Percentiles rank a stretch among this genome's conserved stretches.
Conservation (phyloP, 2,113 vertebrate genomes). For the Myiopsitta monachus region DNA sequence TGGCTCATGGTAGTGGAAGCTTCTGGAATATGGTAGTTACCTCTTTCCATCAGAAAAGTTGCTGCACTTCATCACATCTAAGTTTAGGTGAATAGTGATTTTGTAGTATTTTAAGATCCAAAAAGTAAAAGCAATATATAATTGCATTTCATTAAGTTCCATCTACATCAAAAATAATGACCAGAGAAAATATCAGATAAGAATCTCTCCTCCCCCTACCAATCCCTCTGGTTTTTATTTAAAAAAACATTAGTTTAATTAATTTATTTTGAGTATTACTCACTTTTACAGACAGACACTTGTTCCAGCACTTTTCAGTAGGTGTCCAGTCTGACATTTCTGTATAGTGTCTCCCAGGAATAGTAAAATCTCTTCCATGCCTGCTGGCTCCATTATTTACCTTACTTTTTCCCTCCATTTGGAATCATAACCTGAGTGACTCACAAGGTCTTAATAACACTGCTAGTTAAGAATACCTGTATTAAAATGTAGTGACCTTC, state of each 20-base stretch:
- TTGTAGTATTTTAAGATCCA: neutral
- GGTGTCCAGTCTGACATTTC: neutral
- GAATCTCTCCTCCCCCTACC: neutral
- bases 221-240: neutral
- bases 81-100: neutral
- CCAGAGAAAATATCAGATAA: neutral
- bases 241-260: neutral
- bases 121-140: neutral
- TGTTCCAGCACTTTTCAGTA: neutral
- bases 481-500: neutral
- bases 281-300: neutral
- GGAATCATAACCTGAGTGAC: slow-evolving; percentile 2
- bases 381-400: slow-evolving; percentile 15
- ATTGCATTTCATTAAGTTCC: neutral
- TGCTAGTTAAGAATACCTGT: neutral
- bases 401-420: neutral
- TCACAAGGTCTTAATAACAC: slow-evolving; percentile 5
- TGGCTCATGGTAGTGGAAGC: neutral
- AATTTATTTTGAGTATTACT: slow-evolving; percentile 2
- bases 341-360: neutral
- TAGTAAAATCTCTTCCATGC: slow-evolving; percentile 3
- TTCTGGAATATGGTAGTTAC: neutral
- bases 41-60: neutral
- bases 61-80: neutral
- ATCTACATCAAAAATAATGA: neutral